Evolutionary conservation across 2,113 vertebrate genomes (phyloP), one percentile per base, ranked within the genome.

Genomic region (Semicossyphus pulcher): DNA sequence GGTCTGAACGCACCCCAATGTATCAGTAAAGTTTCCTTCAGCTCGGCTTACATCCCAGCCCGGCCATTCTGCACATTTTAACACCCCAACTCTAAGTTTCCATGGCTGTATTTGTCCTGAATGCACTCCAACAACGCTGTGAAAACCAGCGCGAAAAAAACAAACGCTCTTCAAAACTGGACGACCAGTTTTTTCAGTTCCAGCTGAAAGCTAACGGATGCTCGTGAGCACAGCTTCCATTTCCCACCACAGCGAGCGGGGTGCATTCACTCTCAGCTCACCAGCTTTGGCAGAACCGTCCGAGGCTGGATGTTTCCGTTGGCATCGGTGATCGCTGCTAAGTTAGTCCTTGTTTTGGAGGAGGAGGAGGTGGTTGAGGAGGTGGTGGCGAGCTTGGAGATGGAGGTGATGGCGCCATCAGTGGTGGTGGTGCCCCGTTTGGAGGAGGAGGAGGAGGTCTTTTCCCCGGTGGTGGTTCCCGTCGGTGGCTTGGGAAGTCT

Each of bases 241-340:
- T 11, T 29, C 44, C 51, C 64, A 2, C 56, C 49, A 58, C 63
- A 48, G 81, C 72, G 45, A 44, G 70, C 23, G 76, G 85, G 73
- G 80, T 45, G 78, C 76, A 15, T 11, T 80, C 56, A 72, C 64
- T 86, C 85, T 95, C 95, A 99, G 94, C 96, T 99, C 84, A 99
- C 97, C 14, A 99, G 95, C 93, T 99, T 99, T 93, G 98, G 97
- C 95, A 99, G 95, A 78, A 98, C 96, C 77, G 97, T 98, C 93
- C 97, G 93, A 56, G 97, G 95, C 92, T 99, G 97, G 92, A 98
- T 96, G 96, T 99, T 99, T 72, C 97, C 97, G 77, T 99, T 99
- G 92, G 97, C 97, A 71, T 99, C 97, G 0, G 97, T 97, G 88
- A 99, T 97, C 66, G 97, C 95, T 47, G 96, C 94, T 91, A 99